Evolutionary conservation across 2,797 vertebrate species (phyloP).

Genomic region (Dromococcyx pavoninus): DNA sequence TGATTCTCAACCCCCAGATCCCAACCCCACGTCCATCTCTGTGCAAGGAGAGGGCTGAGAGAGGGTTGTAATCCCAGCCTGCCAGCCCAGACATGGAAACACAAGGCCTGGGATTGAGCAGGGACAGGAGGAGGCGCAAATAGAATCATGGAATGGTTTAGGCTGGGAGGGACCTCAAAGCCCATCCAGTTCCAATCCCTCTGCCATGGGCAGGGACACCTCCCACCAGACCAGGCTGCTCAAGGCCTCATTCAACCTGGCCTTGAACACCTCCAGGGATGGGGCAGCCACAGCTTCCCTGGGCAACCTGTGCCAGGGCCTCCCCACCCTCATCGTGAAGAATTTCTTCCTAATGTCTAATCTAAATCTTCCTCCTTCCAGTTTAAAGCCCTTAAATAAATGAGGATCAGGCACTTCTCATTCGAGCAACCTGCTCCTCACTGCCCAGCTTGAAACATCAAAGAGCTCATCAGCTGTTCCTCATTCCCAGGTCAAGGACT

Average conservation of each 20-base stretch:
- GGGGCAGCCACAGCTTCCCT: too few relatives aligned
- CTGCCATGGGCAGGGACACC: too few relatives aligned
- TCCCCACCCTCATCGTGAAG: too few relatives aligned
- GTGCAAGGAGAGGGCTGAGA: rapidly evolving
- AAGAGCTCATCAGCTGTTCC: background rate
- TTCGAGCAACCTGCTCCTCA: background rate
- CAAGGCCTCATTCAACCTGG: too few relatives aligned
- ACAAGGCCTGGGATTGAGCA: background rate
- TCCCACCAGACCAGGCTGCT: too few relatives aligned
- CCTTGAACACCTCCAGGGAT: too few relatives aligned
- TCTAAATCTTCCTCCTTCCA: too few relatives aligned
- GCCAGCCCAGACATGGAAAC: background rate
- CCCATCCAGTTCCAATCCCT: too few relatives aligned
- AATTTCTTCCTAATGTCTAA: too few relatives aligned
- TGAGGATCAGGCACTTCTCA: rapidly evolving
- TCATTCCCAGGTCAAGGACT: background rate
- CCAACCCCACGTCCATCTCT: background rate
- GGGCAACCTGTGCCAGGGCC: too few relatives aligned
- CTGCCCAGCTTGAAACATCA: background rate
- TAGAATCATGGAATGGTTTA: too few relatives aligned
- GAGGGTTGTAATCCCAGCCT: background rate
- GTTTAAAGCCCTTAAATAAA: background rate
- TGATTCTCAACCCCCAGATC: background rate
- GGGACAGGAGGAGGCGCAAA: rapidly evolving
- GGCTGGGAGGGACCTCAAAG: too few relatives aligned